Evolutionary conservation across 2,797 vertebrate species (phyloP).

Genomic region (Macroramphosus scolopax): DNA sequence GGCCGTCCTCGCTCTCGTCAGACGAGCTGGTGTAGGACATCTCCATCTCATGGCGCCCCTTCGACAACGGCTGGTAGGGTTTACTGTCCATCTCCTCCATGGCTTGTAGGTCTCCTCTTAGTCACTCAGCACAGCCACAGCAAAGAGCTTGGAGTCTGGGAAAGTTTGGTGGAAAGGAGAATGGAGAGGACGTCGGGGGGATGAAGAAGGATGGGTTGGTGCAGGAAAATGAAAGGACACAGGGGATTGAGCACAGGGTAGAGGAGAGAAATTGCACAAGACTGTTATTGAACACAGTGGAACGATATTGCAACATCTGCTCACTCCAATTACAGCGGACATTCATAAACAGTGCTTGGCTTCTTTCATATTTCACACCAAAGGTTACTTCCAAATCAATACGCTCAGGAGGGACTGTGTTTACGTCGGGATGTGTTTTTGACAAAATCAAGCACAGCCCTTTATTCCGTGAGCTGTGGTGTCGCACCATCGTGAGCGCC

Average conservation of each 20-base stretch:
- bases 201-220: slow-evolving; percentile 25
- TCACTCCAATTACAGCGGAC: slow-evolving; percentile 62
- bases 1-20: slow-evolving; percentile 93
- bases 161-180: slow-evolving; percentile 1
- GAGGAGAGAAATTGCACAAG: slow-evolving; percentile 45
- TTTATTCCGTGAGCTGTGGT: slow-evolving; percentile 32
- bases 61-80: slow-evolving; percentile 95
- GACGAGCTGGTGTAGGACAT: slow-evolving; percentile 95
- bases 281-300: slow-evolving; percentile 63
- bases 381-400: slow-evolving; percentile 72
- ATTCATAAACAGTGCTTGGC: slow-evolving; percentile 66
- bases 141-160: slow-evolving; percentile 74
- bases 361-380: slow-evolving; percentile 68
- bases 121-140: slow-evolving; percentile 79
- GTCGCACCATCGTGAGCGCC: slow-evolving; percentile 33
- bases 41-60: slow-evolving; percentile 95
- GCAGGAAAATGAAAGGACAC: slow-evolving; percentile 41
- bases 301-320: slow-evolving; percentile 63
- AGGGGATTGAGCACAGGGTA: slow-evolving; percentile 19
- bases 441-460: slow-evolving; percentile 44
- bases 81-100: slow-evolving; percentile 99
- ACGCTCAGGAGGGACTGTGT: slow-evolving; percentile 39
- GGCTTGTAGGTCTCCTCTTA: slow-evolving; percentile 79
- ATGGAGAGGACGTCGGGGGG: slow-evolving; percentile 12
- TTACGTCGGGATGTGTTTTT: slow-evolving; percentile 44